These are phyloP conservation scores for crab-eating macaque (Macaca fascicularis) DNA, from an alignment of 2,113 vertebrate genomes.

Conservation along the genomic window T2T-MFA8v1.1 NC_088380.1:143779501-143780000, in stretches of 20 bases:
- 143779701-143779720: not conserved
- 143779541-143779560: not conserved
- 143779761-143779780: not conserved
- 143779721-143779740: not conserved
- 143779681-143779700: not conserved
- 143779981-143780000: too few relatives aligned
- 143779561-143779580: not conserved
- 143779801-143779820: too few relatives aligned
- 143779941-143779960: too few relatives aligned
- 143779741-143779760: not conserved
- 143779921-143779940: too few relatives aligned
- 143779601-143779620: not conserved
- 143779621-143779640: not conserved
- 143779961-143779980: too few relatives aligned
- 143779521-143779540: not conserved
- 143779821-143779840: too few relatives aligned
- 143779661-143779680: not conserved
- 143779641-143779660: not conserved
- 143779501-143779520: not conserved
- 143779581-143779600: not conserved
- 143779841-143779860: too few relatives aligned
- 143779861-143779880: too few relatives aligned
- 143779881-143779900: too few relatives aligned
- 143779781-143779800: not conserved
- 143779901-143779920: too few relatives aligned